Evolutionary conservation across 2,113 vertebrate genomes (phyloP).

Genomic region (Hypomesus transpacificus): DNA sequence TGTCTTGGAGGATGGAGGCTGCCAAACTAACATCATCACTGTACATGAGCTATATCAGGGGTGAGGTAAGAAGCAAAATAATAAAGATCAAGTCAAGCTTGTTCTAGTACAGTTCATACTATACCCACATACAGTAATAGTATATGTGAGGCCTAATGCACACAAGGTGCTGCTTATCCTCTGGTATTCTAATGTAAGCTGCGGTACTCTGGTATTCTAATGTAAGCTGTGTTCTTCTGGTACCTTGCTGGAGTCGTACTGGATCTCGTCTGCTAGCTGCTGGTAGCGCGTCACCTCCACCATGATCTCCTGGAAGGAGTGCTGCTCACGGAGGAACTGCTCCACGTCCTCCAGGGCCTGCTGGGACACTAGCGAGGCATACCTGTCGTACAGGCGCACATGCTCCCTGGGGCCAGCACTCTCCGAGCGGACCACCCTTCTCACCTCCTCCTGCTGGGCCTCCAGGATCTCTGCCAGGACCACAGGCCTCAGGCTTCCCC

Average conservation of each 20-base stretch:
- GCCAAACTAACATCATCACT: too few relatives aligned
- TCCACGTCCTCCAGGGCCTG: constrained; percentile 76
- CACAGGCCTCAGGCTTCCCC: constrained; percentile 71
- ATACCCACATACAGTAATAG: too few relatives aligned
- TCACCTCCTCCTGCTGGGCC: constrained; percentile 70
- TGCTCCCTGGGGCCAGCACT: constrained; percentile 71
- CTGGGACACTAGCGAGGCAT: constrained; percentile 71
- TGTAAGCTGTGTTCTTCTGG: too few relatives aligned
- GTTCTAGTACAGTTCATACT: too few relatives aligned
- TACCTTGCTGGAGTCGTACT: constrained; percentile 69
- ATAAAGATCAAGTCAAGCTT: too few relatives aligned
- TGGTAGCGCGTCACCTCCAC: constrained; percentile 75
- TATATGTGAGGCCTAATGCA: too few relatives aligned
- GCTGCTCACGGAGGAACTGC: constrained; percentile 73
- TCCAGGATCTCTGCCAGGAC: constrained; percentile 76
- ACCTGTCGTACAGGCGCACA: constrained; percentile 78
- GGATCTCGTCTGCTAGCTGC: constrained; percentile 78
- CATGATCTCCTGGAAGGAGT: constrained; percentile 76
- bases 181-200: too few relatives aligned
- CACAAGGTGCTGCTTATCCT: too few relatives aligned
- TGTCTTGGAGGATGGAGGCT: too few relatives aligned
- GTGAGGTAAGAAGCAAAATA: too few relatives aligned
- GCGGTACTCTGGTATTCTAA: too few relatives aligned
- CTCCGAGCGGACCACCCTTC: constrained; percentile 68
- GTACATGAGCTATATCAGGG: too few relatives aligned